A percentile compares a stretch with the other conserved stretches of the same genome.
phyloP scores from a whole-genome alignment of 2,113 vertebrate genomes.

The Galbula dea region DNA sequence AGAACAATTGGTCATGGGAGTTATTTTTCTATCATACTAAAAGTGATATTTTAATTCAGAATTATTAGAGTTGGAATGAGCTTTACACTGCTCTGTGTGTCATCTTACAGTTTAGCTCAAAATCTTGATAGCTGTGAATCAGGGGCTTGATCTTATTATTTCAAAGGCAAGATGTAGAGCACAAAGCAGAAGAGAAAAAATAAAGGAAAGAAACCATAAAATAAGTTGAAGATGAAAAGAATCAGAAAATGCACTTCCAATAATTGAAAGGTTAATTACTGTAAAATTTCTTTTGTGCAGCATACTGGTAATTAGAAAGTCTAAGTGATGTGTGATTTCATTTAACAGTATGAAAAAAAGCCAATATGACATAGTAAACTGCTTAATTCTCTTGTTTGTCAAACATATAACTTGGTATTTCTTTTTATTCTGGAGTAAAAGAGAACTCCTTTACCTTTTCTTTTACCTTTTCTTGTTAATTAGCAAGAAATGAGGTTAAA shows the following conservation, averaged over 20 bases:
- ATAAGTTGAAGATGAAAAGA: neutral
- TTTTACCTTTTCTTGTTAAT: no score
- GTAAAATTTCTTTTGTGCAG: neutral
- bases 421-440: neutral
- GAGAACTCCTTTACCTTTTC: neutral
- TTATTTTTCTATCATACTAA: neutral
- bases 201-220: neutral
- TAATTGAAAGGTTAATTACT: conserved; percentile 36
- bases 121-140: neutral
- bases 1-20: neutral
- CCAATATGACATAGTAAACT: neutral
- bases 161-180: neutral
- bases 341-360: neutral
- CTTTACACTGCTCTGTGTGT: neutral
- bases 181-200: neutral
- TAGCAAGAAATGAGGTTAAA: neutral
- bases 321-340: neutral
- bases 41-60: neutral
- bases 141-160: neutral
- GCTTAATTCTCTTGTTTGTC: neutral
- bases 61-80: neutral
- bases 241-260: neutral
- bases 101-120: neutral
- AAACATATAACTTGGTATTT: neutral
- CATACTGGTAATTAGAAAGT: neutral